These are phyloP conservation scores for Psephotus haematonotus DNA, from an alignment of 2,113 vertebrate genomes.

Conservation along the genomic window DNA sequence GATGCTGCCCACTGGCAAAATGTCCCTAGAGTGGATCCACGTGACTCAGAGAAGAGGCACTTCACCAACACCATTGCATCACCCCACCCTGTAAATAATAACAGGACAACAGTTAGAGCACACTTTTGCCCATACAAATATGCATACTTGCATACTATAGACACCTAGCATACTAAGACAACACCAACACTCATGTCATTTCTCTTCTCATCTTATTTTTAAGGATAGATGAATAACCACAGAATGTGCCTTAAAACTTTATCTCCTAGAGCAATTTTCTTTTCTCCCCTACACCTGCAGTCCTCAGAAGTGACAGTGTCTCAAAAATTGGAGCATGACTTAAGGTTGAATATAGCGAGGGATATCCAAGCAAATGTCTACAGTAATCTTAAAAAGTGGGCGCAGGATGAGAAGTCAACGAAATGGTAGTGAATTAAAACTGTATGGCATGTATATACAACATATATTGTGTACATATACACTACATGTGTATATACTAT, in stretches of 20 bases:
- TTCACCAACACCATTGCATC: background rate
- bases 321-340: background rate
- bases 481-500: no score
- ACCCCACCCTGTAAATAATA: background rate
- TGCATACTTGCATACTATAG: background rate
- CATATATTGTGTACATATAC: no score
- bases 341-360: background rate
- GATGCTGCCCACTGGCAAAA: background rate
- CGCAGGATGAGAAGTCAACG: background rate
- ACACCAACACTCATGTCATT: background rate
- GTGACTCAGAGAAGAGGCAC: background rate
- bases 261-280: background rate
- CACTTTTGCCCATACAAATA: background rate
- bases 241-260: background rate
- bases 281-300: background rate
- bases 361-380: background rate
- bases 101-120: background rate
- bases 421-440: background rate
- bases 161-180: background rate
- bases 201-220: background rate
- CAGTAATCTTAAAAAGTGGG: background rate
- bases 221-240: background rate
- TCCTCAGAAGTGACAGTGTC: background rate
- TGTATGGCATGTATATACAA: background rate
- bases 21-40: background rate